A percentile compares a stretch with the other conserved stretches of the same genome.
phyloP scores from a whole-genome alignment of 2,888 invertebrate species.

The Tachina lurida region DNA sequence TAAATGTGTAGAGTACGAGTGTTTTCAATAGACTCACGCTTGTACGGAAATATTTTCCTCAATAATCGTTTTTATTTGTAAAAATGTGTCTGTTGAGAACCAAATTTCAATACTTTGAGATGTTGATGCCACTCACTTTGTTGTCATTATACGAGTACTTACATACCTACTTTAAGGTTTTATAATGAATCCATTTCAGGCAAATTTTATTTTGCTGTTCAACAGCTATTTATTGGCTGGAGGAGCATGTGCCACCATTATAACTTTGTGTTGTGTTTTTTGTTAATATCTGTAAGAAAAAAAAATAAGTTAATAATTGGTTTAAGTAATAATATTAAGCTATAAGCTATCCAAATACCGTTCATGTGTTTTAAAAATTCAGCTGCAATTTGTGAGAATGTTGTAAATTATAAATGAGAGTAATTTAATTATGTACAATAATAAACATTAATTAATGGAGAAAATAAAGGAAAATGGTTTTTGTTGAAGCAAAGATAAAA shows the following conservation, averaged over 20 bases:
- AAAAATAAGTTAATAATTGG: conserved; percentile 8
- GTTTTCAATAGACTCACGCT: neutral
- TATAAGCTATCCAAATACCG: neutral
- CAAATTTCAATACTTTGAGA: neutral
- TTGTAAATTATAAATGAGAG: conserved; percentile 52
- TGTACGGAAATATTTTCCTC: neutral
- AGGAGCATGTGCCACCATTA: neutral
- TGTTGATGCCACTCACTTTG: too few species aligned
- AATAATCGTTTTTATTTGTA: neutral
- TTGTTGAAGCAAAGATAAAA: neutral
- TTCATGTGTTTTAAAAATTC: conserved; percentile 37
- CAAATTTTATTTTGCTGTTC: neutral
- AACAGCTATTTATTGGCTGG: neutral
- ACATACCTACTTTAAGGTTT: too few species aligned
- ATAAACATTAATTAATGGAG: conserved; percentile 29
- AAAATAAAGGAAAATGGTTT: conserved; percentile 1
- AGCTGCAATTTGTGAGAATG: conserved; percentile 22
- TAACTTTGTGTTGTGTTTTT: conserved; percentile 53
- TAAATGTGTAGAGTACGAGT: conserved; percentile 23
- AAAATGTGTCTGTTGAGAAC: neutral
- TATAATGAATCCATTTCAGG: too few species aligned
- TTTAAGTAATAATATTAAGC: neutral
- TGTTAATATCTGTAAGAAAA: conserved; percentile 40
- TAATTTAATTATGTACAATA: conserved; percentile 36
- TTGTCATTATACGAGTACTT: too few species aligned